Percentiles rank a stretch among this genome's conserved stretches.
phyloP scores from a whole-genome alignment of 2,888 invertebrate genomes.

The Melinaea marsaeus region DNA sequence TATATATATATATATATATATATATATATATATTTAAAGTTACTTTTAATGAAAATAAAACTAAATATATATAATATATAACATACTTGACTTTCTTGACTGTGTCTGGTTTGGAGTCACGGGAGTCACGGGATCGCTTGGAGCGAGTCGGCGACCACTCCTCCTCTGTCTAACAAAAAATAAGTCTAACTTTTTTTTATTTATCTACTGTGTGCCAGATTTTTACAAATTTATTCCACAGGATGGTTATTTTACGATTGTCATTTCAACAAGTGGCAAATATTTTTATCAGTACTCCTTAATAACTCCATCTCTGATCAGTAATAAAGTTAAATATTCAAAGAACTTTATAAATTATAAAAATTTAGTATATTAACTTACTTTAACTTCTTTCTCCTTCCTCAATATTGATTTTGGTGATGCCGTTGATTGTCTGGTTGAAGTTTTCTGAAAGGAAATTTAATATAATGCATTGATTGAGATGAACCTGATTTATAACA shows the following conservation, averaged over 20 bases:
- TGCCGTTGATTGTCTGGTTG: constrained; percentile 13
- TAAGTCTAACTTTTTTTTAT: neutral
- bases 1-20: too few relatives aligned
- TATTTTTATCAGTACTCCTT: too few relatives aligned
- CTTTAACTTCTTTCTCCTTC: constrained; percentile 26
- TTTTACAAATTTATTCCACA: too few relatives aligned
- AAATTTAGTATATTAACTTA: constrained; percentile 9
- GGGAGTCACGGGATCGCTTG: constrained; percentile 38
- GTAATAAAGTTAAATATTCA: too few relatives aligned
- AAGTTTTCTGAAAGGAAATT: constrained; percentile 26
- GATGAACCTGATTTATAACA: neutral
- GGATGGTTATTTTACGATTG: too few relatives aligned
- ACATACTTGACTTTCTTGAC: constrained; percentile 53
- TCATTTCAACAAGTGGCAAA: too few relatives aligned
- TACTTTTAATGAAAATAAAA: neutral
- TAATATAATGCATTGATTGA: neutral
- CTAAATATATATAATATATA: too few relatives aligned
- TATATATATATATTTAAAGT: too few relatives aligned
- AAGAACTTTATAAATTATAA: constrained; percentile 9
- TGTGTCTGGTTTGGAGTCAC: constrained; percentile 30
- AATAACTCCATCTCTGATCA: too few relatives aligned
- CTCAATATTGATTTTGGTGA: constrained; percentile 39
- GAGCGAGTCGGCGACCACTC: constrained; percentile 21
- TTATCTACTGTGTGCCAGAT: too few relatives aligned
- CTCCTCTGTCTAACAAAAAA: constrained; percentile 31